These are phyloP conservation scores for Poecilus cupreus DNA, from an alignment of 2,888 invertebrate genomes.

Conservation along the genomic window DNA sequence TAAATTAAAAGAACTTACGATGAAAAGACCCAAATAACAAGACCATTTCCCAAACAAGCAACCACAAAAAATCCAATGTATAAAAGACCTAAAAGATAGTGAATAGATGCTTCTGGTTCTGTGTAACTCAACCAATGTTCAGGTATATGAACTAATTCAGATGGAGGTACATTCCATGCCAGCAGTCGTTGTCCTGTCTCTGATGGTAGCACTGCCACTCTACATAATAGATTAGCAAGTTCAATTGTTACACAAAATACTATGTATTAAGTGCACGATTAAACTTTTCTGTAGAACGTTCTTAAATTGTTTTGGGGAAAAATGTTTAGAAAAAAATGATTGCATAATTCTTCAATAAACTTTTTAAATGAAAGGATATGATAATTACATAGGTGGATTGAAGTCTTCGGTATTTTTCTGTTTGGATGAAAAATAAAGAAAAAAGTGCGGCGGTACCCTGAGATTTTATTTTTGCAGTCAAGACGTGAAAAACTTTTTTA, in stretches of 20 bases:
- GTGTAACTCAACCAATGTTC: constrained; percentile 88
- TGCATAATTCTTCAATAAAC: no score
- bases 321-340: no score
- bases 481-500: no score
- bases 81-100: constrained; percentile 85
- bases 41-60: constrained; percentile 86
- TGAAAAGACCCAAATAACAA: constrained; percentile 89
- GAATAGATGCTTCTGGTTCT: constrained; percentile 87
- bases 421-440: no score
- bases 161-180: constrained; percentile 86
- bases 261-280: no score
- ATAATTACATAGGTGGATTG: no score
- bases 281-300: no score
- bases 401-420: no score
- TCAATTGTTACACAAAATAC: background rate
- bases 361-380: no score
- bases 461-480: no score
- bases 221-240: constrained; percentile 27
- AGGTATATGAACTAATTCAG: constrained; percentile 84
- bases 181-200: constrained; percentile 74
- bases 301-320: no score
- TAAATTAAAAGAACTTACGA: constrained; percentile 75
- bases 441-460: no score
- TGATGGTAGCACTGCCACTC: constrained; percentile 34
- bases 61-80: constrained; percentile 85